Evolutionary conservation across 2,888 invertebrate species (phyloP).

Genomic region (Acanthacorydalis orientalis): DNA sequence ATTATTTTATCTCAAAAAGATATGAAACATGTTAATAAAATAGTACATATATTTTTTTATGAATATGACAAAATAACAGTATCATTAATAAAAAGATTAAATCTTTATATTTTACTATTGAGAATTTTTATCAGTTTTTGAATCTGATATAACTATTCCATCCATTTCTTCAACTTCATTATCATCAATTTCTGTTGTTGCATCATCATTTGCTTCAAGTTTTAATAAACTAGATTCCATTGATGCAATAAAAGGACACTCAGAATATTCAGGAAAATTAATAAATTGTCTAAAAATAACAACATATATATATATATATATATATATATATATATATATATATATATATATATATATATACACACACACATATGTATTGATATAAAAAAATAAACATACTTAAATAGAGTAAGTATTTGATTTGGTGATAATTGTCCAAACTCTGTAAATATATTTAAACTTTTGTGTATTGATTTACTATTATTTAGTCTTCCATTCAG

Average conservation of each 20-base stretch:
- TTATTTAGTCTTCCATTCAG: conserved; percentile 7
- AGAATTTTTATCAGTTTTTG: no score
- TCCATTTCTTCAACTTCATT: conserved; percentile 3
- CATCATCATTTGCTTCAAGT: conserved; percentile 25
- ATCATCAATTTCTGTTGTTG: conserved; percentile 12
- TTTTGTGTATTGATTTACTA: conserved; percentile 23
- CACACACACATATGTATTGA: not conserved
- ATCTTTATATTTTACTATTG: no score
- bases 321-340: conserved; percentile 1
- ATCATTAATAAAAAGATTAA: no score
- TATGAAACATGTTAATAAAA: no score
- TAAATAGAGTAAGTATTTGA: conserved; percentile 47
- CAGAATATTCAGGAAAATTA: conserved; percentile 46
- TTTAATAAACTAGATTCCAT: conserved; percentile 43
- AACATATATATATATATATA: not conserved
- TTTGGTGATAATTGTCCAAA: conserved; percentile 48
- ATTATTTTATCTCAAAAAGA: no score
- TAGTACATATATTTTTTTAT: no score
- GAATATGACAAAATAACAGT: no score
- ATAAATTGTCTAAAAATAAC: conserved; percentile 27
- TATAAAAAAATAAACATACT: conserved; percentile 25
- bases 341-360: not conserved
- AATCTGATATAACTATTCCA: not conserved
- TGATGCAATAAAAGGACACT: conserved; percentile 44
- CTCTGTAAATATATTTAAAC: conserved; percentile 52